Base-by-base conservation (phyloP, 2,888 invertebrate species). In the Cephalotes varians region DNA sequence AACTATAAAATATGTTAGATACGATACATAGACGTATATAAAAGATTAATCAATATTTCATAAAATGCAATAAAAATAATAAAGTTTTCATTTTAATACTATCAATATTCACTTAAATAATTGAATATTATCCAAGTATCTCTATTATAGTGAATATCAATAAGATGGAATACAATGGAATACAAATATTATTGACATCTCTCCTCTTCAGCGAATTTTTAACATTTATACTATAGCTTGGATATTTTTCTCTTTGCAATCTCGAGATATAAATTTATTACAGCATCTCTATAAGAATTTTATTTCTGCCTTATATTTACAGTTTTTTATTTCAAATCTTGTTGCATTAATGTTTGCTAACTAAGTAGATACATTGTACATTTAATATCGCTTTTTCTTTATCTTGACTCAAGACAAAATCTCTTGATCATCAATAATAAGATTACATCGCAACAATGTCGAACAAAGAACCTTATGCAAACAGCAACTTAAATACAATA, bases 321-420 rank as follows among this genome's bases (percentile, higher is more conserved):
- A 64, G 18, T 15, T 25, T 74, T 47, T 34, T 37, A 54, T 40
- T 51, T 67, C 21, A 67, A 28, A 67, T 69, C 15, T 28, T 67
- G 47, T 40, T 40, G 51, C n/a, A 1, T 62, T 58, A 72, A 74
- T 28, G 28, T 54, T 40, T 54, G 1, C 5, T 67, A 18, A 37
- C 21, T 12, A 44, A 3, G n/a, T n/a, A n/a, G n/a, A n/a, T n/a
- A n/a, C n/a, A n/a, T n/a, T 49, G 18, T 15, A 31, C 28, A 54
- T 15, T 76, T 9, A 28, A 54, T 67, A 65, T 76, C 51, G 67
- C 44, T 56, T 58, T 18, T 4, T 71, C 44, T 77, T 71, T 77
- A 69, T 77, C 77, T 77, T 56, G 44, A 69, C 4, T 25, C 25
- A 76, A 69, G 21, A 56, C 34, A 79, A 71, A 71, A 79, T 56